These are phyloP conservation scores for Malurus alboscapulatus DNA, from an alignment of 2,113 vertebrate species.

Conservation along the genomic window DNA sequence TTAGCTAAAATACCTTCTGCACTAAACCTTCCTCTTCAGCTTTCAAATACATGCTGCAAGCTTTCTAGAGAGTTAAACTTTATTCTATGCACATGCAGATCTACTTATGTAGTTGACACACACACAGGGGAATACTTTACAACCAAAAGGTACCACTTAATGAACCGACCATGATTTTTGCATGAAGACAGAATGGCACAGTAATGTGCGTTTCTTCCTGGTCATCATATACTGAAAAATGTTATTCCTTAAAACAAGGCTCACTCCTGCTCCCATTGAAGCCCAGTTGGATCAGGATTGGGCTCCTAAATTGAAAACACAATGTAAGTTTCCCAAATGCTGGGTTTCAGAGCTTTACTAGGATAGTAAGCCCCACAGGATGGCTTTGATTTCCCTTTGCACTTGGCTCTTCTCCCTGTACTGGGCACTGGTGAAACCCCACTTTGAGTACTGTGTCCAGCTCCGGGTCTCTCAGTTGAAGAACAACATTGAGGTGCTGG, in stretches of 20 bases:
- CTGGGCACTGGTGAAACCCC: neutral
- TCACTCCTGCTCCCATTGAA: neutral
- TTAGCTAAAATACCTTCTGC: slow-evolving; percentile 1
- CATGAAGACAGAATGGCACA: neutral
- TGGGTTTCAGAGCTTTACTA: neutral
- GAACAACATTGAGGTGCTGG: neutral
- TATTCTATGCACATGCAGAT: neutral
- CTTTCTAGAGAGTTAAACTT: slow-evolving; percentile 13
- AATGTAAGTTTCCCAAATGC: neutral
- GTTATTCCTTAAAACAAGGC: neutral
- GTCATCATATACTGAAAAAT: neutral
- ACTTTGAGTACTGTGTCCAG: neutral
- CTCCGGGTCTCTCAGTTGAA: neutral
- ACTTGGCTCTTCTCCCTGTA: neutral
- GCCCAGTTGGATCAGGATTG: neutral
- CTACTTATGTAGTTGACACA: neutral
- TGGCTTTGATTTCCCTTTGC: neutral
- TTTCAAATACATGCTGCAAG: neutral
- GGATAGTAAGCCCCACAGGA: neutral
- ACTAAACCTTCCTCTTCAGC: slow-evolving; percentile 25
- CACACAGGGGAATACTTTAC: neutral
- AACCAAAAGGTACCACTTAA: neutral
- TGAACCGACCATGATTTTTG: neutral
- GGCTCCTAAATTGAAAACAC: neutral
- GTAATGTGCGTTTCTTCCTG: neutral